Conservation (phyloP, 2,797 vertebrate genomes). For the Myotis vivesi region DNA sequence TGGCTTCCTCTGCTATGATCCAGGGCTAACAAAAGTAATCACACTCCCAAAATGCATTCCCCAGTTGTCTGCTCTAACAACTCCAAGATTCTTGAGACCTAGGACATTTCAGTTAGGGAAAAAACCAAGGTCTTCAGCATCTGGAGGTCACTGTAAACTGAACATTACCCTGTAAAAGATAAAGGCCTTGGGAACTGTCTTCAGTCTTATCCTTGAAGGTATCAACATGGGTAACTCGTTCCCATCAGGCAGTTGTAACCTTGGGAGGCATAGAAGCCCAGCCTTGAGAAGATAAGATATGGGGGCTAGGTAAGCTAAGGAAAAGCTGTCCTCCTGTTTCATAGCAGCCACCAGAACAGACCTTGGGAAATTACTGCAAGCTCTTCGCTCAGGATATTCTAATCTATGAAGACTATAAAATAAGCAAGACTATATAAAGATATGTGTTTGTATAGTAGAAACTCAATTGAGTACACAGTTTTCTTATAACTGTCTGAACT, state of each 20-base stretch:
- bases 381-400: neutral
- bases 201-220: neutral
- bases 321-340: neutral
- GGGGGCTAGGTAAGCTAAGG: neutral
- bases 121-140: constrained; percentile 5
- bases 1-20: neutral
- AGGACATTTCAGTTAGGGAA: neutral
- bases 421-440: neutral
- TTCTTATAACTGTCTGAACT: neutral
- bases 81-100: neutral
- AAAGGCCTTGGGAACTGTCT: neutral
- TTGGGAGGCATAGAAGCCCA: neutral
- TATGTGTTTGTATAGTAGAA: neutral
- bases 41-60: neutral
- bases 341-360: neutral
- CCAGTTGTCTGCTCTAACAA: neutral
- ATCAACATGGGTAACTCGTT: neutral
- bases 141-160: constrained; percentile 2
- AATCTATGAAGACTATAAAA: neutral
- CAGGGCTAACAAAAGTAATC: constrained; percentile 10
- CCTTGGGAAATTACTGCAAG: constrained; percentile 18
- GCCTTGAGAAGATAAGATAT: constrained; percentile 37
- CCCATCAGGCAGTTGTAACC: neutral
- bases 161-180: constrained; percentile 20
- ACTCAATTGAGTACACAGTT: neutral